Conservation (phyloP, 2,888 invertebrate species). For the Aphrophora alni region DNA sequence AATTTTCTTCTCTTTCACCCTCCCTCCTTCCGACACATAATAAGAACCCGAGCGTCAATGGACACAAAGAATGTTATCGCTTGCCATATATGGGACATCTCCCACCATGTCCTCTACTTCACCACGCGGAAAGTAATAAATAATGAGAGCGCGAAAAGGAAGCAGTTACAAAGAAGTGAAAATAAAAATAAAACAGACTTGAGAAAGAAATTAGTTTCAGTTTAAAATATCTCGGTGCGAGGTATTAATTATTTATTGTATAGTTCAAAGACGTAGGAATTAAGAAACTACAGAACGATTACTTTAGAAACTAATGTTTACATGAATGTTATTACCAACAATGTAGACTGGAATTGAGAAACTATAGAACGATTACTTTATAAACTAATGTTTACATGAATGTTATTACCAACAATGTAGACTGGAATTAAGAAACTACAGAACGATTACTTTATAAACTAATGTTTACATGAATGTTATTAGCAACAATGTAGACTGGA, state of each 20-base stretch:
- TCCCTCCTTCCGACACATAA: background rate
- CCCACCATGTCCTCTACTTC: background rate
- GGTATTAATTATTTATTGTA: background rate
- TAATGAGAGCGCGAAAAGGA: constrained; percentile 31
- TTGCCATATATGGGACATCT: constrained; percentile 32
- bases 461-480: too few relatives aligned
- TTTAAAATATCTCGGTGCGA: constrained; percentile 20
- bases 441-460: too few relatives aligned
- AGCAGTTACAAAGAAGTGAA: background rate
- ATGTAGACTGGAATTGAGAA: too few relatives aligned
- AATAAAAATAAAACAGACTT: background rate
- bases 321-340: too few relatives aligned
- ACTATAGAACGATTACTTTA: too few relatives aligned
- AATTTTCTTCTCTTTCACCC: background rate
- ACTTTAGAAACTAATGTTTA: too few relatives aligned
- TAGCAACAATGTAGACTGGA: too few relatives aligned
- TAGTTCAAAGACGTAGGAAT: background rate
- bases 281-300: too few relatives aligned
- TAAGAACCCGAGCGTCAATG: background rate
- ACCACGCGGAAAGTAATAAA: constrained; percentile 31
- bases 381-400: too few relatives aligned
- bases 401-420: too few relatives aligned
- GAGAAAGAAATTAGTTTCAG: constrained; percentile 37
- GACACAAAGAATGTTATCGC: constrained; percentile 3
- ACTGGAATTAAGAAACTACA: too few relatives aligned